These are phyloP conservation scores for Scaptomyza caliginosa DNA, from an alignment of 2,888 invertebrate species.

Conservation along the genomic window DNA sequence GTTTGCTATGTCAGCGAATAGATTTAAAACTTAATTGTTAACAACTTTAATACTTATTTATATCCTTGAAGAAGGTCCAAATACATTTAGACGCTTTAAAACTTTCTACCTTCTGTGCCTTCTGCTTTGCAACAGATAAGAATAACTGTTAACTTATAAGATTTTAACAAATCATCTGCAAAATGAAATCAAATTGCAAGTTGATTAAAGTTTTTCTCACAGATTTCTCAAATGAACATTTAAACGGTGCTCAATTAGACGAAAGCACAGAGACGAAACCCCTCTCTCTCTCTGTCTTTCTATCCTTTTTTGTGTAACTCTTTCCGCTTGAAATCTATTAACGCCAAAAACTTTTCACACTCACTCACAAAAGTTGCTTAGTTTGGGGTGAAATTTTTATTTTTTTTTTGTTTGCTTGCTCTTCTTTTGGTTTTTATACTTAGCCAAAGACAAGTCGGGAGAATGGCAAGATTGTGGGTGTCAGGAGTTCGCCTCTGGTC, in stretches of 20 bases:
- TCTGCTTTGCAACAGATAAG: background rate
- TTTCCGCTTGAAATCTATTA: conserved; percentile 39
- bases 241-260: conserved; percentile 32
- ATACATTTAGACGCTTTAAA: background rate
- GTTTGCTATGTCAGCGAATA: background rate
- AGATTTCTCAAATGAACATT: conserved; percentile 23
- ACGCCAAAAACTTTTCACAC: conserved; percentile 16
- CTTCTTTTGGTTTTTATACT: conserved; percentile 1
- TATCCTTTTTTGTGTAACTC: background rate
- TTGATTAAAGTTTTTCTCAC: background rate
- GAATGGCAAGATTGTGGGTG: conserved; percentile 9
- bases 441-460: background rate
- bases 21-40: background rate
- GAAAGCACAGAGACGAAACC: conserved; percentile 1
- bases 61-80: background rate
- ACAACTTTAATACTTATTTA: background rate
- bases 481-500: conserved; percentile 37
- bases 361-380: conserved; percentile 34
- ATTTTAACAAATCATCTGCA: background rate
- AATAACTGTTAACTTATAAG: background rate
- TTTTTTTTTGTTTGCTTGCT: background rate
- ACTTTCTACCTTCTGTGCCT: background rate
- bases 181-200: background rate
- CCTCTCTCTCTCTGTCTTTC: no score
- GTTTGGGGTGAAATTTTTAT: no score